Percentiles rank a stretch among this genome's conserved stretches.
phyloP scores from a whole-genome alignment of 2,113 vertebrate genomes.

The Haliaeetus leucogaster region DNA sequence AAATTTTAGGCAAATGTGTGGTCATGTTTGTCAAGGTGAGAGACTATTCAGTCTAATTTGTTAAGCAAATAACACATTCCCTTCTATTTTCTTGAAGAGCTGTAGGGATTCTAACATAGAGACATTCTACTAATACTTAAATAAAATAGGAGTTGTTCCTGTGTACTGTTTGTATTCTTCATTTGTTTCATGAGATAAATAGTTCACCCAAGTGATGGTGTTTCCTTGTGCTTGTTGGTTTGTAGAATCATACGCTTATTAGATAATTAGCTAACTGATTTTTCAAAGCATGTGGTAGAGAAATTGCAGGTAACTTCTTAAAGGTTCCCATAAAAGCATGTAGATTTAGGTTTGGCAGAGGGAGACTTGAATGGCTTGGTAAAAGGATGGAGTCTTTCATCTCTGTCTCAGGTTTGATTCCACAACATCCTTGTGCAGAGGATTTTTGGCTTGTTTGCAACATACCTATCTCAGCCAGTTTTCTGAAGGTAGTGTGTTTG shows the following conservation, averaged over 20 bases:
- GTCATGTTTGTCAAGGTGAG: constrained; percentile 99
- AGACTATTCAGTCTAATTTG: background rate
- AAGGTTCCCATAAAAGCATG: background rate
- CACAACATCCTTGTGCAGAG: background rate
- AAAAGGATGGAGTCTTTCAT: background rate
- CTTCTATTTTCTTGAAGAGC: background rate
- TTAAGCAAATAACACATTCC: background rate
- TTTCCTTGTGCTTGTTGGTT: background rate
- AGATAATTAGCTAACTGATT: background rate
- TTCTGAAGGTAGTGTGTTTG: background rate
- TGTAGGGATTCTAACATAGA: background rate
- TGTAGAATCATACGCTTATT: background rate
- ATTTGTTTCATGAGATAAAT: background rate
- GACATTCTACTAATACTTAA: background rate
- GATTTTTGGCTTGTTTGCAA: background rate
- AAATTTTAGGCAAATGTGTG: constrained; percentile 98
- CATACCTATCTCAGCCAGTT: background rate
- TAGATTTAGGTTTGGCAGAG: background rate
- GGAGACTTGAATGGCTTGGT: background rate
- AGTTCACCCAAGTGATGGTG: background rate
- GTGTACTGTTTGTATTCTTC: background rate
- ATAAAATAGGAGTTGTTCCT: background rate
- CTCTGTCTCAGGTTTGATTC: background rate
- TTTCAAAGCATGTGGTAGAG: background rate
- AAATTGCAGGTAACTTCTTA: background rate